These are phyloP conservation scores for Poeciliopsis retropinna DNA, from an alignment of 2,113 vertebrate species.

Conservation along the genomic window DNA sequence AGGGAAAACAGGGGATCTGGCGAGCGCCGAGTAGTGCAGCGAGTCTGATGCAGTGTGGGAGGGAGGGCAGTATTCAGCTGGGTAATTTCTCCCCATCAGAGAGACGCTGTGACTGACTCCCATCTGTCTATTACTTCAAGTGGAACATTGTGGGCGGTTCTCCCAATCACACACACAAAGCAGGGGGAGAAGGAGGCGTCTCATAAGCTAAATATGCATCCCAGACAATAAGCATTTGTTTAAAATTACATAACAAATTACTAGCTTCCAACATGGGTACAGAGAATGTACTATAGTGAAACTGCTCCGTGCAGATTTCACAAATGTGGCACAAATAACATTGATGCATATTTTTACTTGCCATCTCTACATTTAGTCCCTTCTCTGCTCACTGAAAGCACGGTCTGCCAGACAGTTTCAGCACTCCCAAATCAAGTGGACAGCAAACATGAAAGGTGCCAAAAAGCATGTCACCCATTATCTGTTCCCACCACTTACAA, in stretches of 20 bases:
- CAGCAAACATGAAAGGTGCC: constrained; percentile 56
- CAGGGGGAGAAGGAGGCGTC: constrained; percentile 43
- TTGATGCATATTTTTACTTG: constrained; percentile 1
- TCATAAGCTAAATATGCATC: constrained; percentile 52
- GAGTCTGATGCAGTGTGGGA: constrained; percentile 71
- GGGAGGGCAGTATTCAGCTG: constrained; percentile 65
- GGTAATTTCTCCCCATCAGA: constrained; percentile 70
- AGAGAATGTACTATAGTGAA: constrained; percentile 5
- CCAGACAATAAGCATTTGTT: constrained; percentile 39
- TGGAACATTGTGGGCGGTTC: constrained; percentile 75
- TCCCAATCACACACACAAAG: constrained; percentile 69
- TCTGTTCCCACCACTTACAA: constrained; percentile 25
- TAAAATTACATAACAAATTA: constrained; percentile 5
- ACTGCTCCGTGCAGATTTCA: not conserved
- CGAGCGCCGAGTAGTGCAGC: constrained; percentile 56
- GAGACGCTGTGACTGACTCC: constrained; percentile 65
- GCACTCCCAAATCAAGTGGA: constrained; percentile 41
- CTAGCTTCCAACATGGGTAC: not conserved
- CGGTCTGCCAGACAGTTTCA: constrained; percentile 19
- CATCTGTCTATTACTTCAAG: constrained; percentile 75
- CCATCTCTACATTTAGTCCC: constrained; percentile 26
- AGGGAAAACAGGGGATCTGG: constrained; percentile 43
- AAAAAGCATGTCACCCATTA: constrained; percentile 62
- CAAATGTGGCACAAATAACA: not conserved
- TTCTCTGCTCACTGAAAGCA: constrained; percentile 34